phyloP scores from a whole-genome alignment of 2,888 invertebrate genomes.

The Spodoptera picta region DNA sequence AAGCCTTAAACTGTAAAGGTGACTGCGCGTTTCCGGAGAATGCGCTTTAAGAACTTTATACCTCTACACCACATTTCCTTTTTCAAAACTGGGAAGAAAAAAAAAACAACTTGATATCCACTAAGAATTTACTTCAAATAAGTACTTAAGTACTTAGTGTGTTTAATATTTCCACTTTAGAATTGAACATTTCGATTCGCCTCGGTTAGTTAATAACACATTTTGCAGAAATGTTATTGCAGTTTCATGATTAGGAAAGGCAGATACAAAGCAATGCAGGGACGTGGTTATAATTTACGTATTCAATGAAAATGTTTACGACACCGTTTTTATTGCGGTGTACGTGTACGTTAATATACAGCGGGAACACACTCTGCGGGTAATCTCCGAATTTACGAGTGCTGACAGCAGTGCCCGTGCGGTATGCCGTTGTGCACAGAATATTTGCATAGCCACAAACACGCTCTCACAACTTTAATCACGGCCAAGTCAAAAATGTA shows the following conservation, averaged over 20 bases:
- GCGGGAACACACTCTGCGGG: conserved; percentile 48
- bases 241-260: background rate
- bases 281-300: conserved; percentile 35
- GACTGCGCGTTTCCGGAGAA: conserved; percentile 52
- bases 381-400: conserved; percentile 59
- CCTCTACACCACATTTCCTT: conserved; percentile 31
- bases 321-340: conserved; percentile 49
- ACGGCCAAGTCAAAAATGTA: conserved; percentile 46
- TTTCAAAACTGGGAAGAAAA: conserved; percentile 25
- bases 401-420: conserved; percentile 40
- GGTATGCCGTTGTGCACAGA: conserved; percentile 33
- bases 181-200: too few species aligned
- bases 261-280: conserved; percentile 12
- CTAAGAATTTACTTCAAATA: too few species aligned
- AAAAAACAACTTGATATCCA: conserved; percentile 5
- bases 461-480: conserved; percentile 51
- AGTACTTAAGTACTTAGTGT: too few species aligned
- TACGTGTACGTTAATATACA: conserved; percentile 45
- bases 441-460: conserved; percentile 54
- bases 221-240: too few species aligned
- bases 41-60: conserved; percentile 35
- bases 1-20: conserved; percentile 66
- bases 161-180: too few species aligned
- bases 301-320: conserved; percentile 52
- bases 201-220: too few species aligned